Evolutionary conservation across 1,140 invertebrate genomes (phyloP).

Genomic region (Lanistes nyassanus): DNA sequence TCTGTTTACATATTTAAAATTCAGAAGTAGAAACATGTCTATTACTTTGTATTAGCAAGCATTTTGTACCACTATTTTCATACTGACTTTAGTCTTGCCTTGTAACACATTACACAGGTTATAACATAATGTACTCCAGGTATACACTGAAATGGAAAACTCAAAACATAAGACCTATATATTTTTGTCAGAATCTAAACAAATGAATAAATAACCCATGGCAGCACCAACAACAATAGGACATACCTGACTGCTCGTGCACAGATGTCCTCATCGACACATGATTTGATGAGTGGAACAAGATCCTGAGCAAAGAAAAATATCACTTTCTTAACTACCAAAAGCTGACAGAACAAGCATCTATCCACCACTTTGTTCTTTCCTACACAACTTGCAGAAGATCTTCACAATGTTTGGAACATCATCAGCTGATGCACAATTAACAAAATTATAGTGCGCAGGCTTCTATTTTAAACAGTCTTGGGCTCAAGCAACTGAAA

Average conservation of each 20-base stretch:
- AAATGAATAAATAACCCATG: too few species aligned
- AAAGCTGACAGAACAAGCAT: background rate
- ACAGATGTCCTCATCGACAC: conserved; percentile 34
- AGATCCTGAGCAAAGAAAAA: conserved; percentile 34
- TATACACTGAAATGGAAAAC: too few species aligned
- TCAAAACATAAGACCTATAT: too few species aligned
- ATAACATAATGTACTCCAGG: too few species aligned
- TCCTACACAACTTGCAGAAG: background rate
- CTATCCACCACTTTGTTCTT: background rate
- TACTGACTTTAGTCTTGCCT: too few species aligned
- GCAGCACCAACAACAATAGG: background rate
- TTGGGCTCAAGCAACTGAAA: too few species aligned
- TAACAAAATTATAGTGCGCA: background rate
- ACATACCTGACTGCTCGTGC: conserved; percentile 36
- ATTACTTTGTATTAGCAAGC: too few species aligned
- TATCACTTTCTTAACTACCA: background rate
- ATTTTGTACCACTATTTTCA: too few species aligned
- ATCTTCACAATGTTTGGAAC: background rate
- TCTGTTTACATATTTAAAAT: too few species aligned
- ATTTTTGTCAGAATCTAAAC: too few species aligned
- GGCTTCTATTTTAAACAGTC: background rate
- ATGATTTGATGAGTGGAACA: conserved; percentile 34
- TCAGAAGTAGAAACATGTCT: too few species aligned
- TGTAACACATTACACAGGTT: too few species aligned
- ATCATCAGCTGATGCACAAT: background rate